These are phyloP conservation scores for Triplophysa rosa DNA, from an alignment of 2,113 vertebrate species.

Conservation along the genomic window DNA sequence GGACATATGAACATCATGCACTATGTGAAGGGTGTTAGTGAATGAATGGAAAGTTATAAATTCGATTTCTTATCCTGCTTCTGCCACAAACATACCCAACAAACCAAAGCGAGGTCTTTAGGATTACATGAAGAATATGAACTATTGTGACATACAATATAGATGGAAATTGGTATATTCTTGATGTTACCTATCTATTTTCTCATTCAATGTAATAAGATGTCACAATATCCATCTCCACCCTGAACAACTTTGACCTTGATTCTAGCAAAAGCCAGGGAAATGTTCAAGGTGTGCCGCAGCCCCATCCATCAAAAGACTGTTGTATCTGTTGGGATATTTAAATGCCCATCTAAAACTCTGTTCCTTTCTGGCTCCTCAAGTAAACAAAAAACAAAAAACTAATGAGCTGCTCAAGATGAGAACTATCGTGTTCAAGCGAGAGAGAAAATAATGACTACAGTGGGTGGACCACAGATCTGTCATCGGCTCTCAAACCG, in stretches of 20 bases:
- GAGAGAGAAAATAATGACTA: conserved; percentile 20
- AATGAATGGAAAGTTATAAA: not conserved
- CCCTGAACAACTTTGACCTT: not conserved
- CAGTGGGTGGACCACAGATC: not conserved
- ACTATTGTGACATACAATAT: not conserved
- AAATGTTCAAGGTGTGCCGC: not conserved
- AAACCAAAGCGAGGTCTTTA: too few relatives aligned
- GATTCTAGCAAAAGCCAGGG: conserved; percentile 19
- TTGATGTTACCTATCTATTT: not conserved
- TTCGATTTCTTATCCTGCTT: too few relatives aligned
- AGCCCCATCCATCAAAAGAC: conserved; percentile 12
- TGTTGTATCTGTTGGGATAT: not conserved
- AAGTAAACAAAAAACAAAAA: not conserved
- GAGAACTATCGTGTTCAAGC: conserved; percentile 5
- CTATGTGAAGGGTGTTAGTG: not conserved
- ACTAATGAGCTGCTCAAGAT: conserved; percentile 35
- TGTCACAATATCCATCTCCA: conserved; percentile 1
- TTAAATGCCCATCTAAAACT: conserved; percentile 7
- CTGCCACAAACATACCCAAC: too few relatives aligned
- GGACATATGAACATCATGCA: not conserved
- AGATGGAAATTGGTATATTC: not conserved
- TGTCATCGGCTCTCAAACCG: not conserved
- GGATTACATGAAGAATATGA: too few relatives aligned
- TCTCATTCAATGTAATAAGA: not conserved
- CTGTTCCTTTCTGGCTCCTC: not conserved